Base-by-base conservation (phyloP, 2,113 vertebrate species). In the Phyllostomus discolor region DNA sequence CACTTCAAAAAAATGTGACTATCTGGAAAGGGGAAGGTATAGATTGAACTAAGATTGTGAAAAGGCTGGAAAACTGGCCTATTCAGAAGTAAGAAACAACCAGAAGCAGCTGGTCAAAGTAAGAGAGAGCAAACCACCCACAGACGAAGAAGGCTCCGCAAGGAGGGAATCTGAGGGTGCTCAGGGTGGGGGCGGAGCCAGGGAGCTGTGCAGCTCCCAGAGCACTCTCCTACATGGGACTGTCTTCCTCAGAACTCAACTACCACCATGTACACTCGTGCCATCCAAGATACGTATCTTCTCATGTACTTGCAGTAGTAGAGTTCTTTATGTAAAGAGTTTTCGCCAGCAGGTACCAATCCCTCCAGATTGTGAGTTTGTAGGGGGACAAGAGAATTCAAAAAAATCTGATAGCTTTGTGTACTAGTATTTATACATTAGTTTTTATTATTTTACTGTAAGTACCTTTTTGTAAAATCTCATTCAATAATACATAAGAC, bases 191-290 rank as follows among this genome's bases (percentile, higher is more conserved):
- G 12, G 28, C 14, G 4, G 43, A 12, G 43, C 4, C 28, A 15
- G 33, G 31, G 8, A 22, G 16, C 15, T 41, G 14, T 67, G 43
- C 14, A 73, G 3, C 33, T 4, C 7, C 1, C 7, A 4, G n/a
- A 33, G 64, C n/a, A 24, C 14, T 4, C 1, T 15, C 0, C 0
- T 28, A 1, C 3, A 48, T 28, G 3, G 5, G 11, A 31, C 59
- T 12, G 59, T 31, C 28, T 3, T 11, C 22, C 2, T 48, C 62
- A 64, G 28, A 46, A 31, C 41, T 46, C n/a, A 26, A 7, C 5
- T 4, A 11, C 66, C 24, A 28, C 35, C 46, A 26, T 4, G 11
- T 35, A 26, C 31, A 35, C 4, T 69, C 38, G 41, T 24, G 24
- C 10, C 16, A 1, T 26, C 78, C 73, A 19, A 17, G 31, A 12